Conservation (phyloP, 2,888 invertebrate species). For the Orgyia antiqua region DNA sequence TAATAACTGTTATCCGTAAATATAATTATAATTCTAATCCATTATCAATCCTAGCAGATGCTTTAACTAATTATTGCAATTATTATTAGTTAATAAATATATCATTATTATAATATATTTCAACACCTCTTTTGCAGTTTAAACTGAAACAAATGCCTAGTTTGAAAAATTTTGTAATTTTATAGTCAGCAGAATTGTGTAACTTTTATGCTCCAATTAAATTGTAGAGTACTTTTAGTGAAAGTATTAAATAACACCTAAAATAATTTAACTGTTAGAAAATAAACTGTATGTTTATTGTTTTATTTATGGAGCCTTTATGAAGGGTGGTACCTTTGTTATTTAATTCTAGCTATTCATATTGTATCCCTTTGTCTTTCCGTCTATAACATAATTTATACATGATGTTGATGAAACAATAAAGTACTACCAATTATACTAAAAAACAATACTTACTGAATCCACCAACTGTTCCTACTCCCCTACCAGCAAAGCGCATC, state of each 20-base stretch:
- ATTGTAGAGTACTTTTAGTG: conserved; percentile 1
- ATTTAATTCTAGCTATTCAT: conserved; percentile 23
- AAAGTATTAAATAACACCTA: too few species aligned
- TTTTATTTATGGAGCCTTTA: conserved; percentile 10
- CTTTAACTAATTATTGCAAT: too few species aligned
- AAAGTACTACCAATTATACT: conserved; percentile 9
- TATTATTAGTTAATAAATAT: too few species aligned
- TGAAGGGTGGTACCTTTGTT: conserved; percentile 17
- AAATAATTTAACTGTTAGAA: too few species aligned
- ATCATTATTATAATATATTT: too few species aligned
- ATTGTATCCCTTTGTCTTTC: conserved; percentile 7
- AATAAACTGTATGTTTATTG: conserved; percentile 16
- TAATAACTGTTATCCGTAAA: too few species aligned
- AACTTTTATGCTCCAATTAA: conserved; percentile 10
- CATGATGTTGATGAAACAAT: conserved; percentile 1
- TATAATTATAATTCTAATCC: too few species aligned
- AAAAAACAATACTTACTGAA: conserved; percentile 83
- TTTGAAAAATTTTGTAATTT: too few species aligned
- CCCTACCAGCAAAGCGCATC: conserved; percentile 91
- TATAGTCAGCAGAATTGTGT: conserved; percentile 2
- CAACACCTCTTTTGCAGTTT: too few species aligned
- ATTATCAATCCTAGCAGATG: too few species aligned
- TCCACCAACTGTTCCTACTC: conserved; percentile 90
- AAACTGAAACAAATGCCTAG: too few species aligned
- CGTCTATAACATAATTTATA: background rate